phyloP scores from a whole-genome alignment of 2,113 vertebrate species.

The Capreolus pygargus region DNA sequence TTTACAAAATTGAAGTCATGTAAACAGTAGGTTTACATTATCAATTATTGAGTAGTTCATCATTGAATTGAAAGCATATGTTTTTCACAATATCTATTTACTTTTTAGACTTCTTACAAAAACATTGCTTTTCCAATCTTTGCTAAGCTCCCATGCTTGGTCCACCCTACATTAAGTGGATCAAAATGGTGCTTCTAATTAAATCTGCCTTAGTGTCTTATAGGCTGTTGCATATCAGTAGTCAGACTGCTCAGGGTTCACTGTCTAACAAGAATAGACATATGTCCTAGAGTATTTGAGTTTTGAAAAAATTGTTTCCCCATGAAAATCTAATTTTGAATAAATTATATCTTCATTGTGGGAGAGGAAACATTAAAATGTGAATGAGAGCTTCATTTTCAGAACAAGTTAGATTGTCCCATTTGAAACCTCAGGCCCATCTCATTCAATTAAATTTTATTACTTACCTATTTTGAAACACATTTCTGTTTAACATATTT shows the following conservation, averaged over 20 bases:
- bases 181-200: constrained; percentile 61
- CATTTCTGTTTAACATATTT: background rate
- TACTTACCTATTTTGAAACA: constrained; percentile 45
- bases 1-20: background rate
- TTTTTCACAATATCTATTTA: background rate
- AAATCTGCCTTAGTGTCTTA: constrained; percentile 40
- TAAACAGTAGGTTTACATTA: background rate
- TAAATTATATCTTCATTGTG: constrained; percentile 71
- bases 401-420: constrained; percentile 44
- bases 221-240: constrained; percentile 74
- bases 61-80: background rate
- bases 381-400: constrained; percentile 56
- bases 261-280: constrained; percentile 64
- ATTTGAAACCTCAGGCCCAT: constrained; percentile 51
- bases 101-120: background rate
- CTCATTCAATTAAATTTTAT: constrained; percentile 55
- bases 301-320: constrained; percentile 50
- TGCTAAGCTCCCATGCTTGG: background rate
- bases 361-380: constrained; percentile 56
- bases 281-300: constrained; percentile 56
- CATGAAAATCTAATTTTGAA: constrained; percentile 48
- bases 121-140: background rate
- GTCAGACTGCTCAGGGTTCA: constrained; percentile 46
- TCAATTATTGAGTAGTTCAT: background rate
- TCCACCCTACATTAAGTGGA: background rate